phyloP scores from a whole-genome alignment of 2,888 invertebrate species.

The Himalopsyche kuldschensis region DNA sequence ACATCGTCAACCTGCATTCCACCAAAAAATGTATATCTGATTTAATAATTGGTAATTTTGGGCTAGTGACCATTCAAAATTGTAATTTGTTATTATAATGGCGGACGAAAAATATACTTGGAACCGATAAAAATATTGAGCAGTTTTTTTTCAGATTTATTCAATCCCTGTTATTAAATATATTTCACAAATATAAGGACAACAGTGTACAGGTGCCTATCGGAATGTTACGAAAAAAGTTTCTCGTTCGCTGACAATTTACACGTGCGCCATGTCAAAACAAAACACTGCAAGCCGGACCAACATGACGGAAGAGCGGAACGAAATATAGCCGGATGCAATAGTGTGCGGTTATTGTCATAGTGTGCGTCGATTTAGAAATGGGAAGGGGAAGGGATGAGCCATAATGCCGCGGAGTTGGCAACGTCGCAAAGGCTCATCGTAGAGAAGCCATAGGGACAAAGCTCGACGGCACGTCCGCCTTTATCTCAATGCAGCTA shows the following conservation, averaged over 20 bases:
- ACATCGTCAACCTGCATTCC: too few relatives aligned
- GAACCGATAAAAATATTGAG: too few relatives aligned
- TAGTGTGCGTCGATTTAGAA: not conserved
- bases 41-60: too few relatives aligned
- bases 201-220: too few relatives aligned
- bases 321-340: conserved; percentile 4
- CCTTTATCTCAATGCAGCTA: not conserved
- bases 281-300: conserved; percentile 5
- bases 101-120: too few relatives aligned
- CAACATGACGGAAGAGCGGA: conserved; percentile 15
- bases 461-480: conserved; percentile 16
- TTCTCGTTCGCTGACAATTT: not conserved
- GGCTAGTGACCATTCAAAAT: too few relatives aligned
- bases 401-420: not conserved
- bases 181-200: too few relatives aligned
- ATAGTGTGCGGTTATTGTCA: not conserved
- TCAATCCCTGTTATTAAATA: too few relatives aligned
- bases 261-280: not conserved
- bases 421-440: conserved; percentile 16
- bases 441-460: not conserved
- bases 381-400: conserved; percentile 16
- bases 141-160: too few relatives aligned
- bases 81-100: too few relatives aligned
- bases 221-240: not conserved
- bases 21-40: too few relatives aligned